Percentiles rank a stretch among this genome's conserved stretches.
phyloP scores from a whole-genome alignment of 2,113 vertebrate genomes.

The Aphyosemion australe region DNA sequence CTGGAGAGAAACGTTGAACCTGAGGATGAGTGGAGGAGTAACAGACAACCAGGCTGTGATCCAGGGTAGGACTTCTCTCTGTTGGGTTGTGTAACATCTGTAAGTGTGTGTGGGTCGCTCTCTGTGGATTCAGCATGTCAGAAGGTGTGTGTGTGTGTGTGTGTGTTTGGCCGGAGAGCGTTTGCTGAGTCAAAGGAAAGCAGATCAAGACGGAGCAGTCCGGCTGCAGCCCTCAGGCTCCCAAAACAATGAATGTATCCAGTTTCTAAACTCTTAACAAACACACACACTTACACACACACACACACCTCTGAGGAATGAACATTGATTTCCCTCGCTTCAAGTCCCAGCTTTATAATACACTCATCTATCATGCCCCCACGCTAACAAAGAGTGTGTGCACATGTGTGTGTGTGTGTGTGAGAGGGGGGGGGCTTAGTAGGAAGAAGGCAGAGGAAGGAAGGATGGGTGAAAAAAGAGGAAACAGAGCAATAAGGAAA shows the following conservation, averaged over 20 bases:
- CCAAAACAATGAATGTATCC: slow-evolving; percentile 69
- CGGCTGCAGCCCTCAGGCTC: slow-evolving; percentile 53
- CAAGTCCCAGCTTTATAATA: slow-evolving; percentile 52
- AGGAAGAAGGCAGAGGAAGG: slow-evolving; percentile 12
- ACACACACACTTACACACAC: slow-evolving; percentile 47
- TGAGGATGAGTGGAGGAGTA: slow-evolving; percentile 14
- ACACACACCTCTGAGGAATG: slow-evolving; percentile 50
- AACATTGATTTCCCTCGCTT: slow-evolving; percentile 72
- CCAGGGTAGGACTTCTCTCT: slow-evolving; percentile 30
- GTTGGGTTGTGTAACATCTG: slow-evolving; percentile 47
- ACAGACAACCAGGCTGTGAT: slow-evolving; percentile 30
- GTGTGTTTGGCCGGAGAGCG: slow-evolving; percentile 27
- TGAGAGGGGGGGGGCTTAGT: not conserved
- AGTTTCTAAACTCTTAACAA: slow-evolving; percentile 56
- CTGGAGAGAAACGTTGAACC: slow-evolving; percentile 13
- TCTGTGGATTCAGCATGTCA: slow-evolving; percentile 27
- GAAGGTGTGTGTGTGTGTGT: slow-evolving; percentile 30
- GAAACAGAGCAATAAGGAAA: not conserved
- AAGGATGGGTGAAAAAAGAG: not conserved
- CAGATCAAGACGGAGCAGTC: slow-evolving; percentile 60
- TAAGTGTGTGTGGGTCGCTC: slow-evolving; percentile 41
- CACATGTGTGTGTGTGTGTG: too few relatives aligned
- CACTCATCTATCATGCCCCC: slow-evolving; percentile 65
- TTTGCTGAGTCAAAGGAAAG: slow-evolving; percentile 73
- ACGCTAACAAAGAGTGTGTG: slow-evolving; percentile 43